Evolutionary conservation across 2,888 invertebrate species (phyloP), one percentile per base, ranked within the genome.

Genomic region (Drosophila sordidapex): DNA sequence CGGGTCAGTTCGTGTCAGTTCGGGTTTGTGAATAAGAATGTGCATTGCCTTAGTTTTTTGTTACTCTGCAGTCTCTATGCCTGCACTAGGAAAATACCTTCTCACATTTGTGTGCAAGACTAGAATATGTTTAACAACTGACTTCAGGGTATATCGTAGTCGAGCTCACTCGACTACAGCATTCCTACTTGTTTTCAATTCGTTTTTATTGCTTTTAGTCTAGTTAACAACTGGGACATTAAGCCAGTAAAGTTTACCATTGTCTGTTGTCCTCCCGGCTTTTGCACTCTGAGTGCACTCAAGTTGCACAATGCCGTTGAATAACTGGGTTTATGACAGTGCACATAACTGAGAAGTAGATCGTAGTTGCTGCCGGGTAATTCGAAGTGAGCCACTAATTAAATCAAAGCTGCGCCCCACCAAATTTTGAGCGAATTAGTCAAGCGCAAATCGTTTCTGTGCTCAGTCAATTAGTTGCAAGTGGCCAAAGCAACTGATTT

Each of bases 331-430:
- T 6, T 33, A 56, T 51, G 21, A 4, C 25, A 27, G n/a, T 38
- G 53, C 38, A 13, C 27, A 25, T 7, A 25, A 13, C 13, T 25
- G 25, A 7, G 33, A 25, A n/a, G 38, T 2, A 13, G 46, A 13
- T 40, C 36, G 43, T 1, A 15, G 31, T 5, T 67, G 53, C 53
- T 18, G 15, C 15, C 53, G 51, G 43, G 61, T 60, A 70, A 65
- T 58, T 65, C 40, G 57, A 54, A 43, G 52, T 36, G 64, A 54
- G 46, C 71, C 56, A 71, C 84, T 83, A 75, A 70, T 69, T 78
- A 81, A 87, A 83, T 88, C 72, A 72, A 54, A 56, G 61, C 70
- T 62, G 59, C 46, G 68, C 78, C 68, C 21, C 49, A 36, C 53
- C 43, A 33, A 57, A n/a, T 53, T 59, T 43, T 18, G 52, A 52